phyloP scores from a whole-genome alignment of 2,888 invertebrate genomes.

The Nephrocerus scutellatus region DNA sequence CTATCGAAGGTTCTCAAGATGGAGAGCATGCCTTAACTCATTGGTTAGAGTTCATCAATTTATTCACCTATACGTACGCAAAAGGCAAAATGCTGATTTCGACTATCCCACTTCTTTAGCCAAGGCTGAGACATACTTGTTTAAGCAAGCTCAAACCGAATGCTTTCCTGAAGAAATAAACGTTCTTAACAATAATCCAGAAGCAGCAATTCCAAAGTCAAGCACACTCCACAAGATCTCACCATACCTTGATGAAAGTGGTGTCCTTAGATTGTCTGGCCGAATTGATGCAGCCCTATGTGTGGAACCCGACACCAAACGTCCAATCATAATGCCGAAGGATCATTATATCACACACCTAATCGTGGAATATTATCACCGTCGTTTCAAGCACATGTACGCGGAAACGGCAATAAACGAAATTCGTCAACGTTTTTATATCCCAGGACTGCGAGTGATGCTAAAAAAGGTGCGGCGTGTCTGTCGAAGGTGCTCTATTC shows the following conservation, averaged over 20 bases:
- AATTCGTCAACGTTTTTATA: slow-evolving; percentile 9
- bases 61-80: not conserved
- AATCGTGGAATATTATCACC: not conserved
- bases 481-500: slow-evolving; percentile 12
- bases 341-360: slow-evolving; percentile 3
- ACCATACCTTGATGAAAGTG: slow-evolving; percentile 3
- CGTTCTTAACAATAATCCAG: not conserved
- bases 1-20: slow-evolving; percentile 1
- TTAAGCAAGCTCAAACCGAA: not conserved
- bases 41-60: not conserved
- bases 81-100: too few relatives aligned
- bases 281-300: slow-evolving; percentile 7
- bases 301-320: not conserved
- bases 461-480: not conserved
- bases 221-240: slow-evolving; percentile 9
- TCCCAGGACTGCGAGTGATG: slow-evolving; percentile 2
- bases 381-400: slow-evolving; percentile 2
- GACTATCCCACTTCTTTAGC: not conserved
- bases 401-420: slow-evolving; percentile 18
- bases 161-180: not conserved
- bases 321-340: slow-evolving; percentile 3
- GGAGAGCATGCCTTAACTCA: not conserved
- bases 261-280: slow-evolving; percentile 1
- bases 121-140: not conserved
- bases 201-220: slow-evolving; percentile 5